Evolutionary conservation across 1,140 invertebrate species (phyloP), one percentile per base, ranked within the genome.

Genomic region (Mizuhopecten yessoensis): DNA sequence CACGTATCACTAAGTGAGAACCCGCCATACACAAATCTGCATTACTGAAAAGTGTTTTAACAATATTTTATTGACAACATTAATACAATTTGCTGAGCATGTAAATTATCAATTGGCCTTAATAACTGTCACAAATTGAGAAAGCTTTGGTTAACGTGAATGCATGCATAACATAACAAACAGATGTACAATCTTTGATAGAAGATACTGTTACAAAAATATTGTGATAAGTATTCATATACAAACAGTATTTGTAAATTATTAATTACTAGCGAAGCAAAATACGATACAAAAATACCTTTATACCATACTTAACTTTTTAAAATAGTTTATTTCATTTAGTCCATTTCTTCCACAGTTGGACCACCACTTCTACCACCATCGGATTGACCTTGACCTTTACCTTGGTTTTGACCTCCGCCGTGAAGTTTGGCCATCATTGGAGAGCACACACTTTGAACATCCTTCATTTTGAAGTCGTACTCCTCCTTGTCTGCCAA

Each of bases 401-500:
- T 86, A 10, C 20, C 39, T n/a, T 33, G 88, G 29, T 34, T 11
- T 23, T 34, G 34, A 90, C 49, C 89, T 15, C 91, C 94, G 33
- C 87, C 92, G 92, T 97, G 96, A 90, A 97, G 34, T 92, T 97
- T 97, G 23, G 95, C 95, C 75, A 97, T 96, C 57, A 97, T 95
- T 23, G 97, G 97, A 57, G 93, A 95, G 87, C 95, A 96, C 20
- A 96, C 91, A 49, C 92, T 90, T 90, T 96, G 95, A 7, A 96
- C 20, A 34, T 96, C 96, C 88, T 96, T 95, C 90, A 93, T 87
- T 89, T 95, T 93, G 87, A 94, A 88, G 33, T 96, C 95, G 57
- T 93, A 96, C 91, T 96, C 96, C 2, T 96, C 95, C 86, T 95
- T 96, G 86, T 95, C 94, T 20, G 95, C 95, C 86, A 95, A 86